phyloP scores from a whole-genome alignment of 1,140 invertebrate genomes.

The Drosophila lacteicornis region DNA sequence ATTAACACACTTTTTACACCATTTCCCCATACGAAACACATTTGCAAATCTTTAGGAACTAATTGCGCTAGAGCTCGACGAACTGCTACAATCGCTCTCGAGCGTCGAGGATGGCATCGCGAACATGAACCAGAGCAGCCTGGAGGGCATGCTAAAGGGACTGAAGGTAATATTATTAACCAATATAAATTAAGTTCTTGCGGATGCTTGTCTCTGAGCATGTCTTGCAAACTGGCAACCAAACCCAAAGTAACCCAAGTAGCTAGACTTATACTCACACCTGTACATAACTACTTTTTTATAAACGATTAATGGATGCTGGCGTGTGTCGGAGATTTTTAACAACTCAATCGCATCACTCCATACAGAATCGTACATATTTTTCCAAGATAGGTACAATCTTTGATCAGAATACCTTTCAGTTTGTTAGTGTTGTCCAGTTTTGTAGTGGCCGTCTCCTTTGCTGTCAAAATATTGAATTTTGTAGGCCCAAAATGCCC shows the following conservation, averaged over 20 bases:
- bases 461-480: conserved; percentile 33
- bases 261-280: conserved; percentile 60
- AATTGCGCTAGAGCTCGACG: conserved; percentile 88
- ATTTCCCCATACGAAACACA: conserved; percentile 37
- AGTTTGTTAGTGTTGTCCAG: conserved; percentile 39
- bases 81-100: conserved; percentile 88
- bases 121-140: conserved; percentile 89
- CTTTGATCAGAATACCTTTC: conserved; percentile 29
- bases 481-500: conserved; percentile 28
- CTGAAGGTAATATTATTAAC: conserved; percentile 87
- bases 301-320: conserved; percentile 79
- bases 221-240: conserved; percentile 27
- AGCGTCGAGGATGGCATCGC: conserved; percentile 88
- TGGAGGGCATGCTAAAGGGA: conserved; percentile 89
- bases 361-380: conserved; percentile 75
- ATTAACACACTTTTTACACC: conserved; percentile 70
- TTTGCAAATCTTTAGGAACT: conserved; percentile 86
- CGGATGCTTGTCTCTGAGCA: conserved; percentile 46
- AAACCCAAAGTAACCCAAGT: conserved; percentile 22
- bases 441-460: conserved; percentile 46
- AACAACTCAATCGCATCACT: conserved; percentile 83
- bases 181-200: conserved; percentile 17
- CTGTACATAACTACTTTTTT: conserved; percentile 42
- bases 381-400: neutral
- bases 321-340: conserved; percentile 70